These are phyloP conservation scores for Bufo bufo DNA, from an alignment of 2,113 vertebrate species.

Conservation along the genomic window DNA sequence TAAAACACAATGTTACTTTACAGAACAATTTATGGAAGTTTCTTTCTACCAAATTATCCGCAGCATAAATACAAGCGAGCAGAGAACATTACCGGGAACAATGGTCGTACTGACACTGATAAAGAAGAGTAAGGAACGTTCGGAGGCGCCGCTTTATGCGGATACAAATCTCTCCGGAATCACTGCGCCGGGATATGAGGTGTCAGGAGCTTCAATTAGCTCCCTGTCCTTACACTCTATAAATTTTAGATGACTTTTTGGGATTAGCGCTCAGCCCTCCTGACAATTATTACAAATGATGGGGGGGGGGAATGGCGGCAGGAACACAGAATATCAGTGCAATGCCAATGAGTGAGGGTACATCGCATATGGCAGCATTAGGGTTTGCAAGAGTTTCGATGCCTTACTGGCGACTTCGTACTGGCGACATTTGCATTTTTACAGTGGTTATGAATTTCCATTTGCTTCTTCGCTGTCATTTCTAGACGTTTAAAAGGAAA, in stretches of 20 bases:
- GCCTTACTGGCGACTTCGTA: not conserved
- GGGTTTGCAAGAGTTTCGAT: not conserved
- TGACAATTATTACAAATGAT: not conserved
- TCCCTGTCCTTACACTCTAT: constrained; percentile 25
- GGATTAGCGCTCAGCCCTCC: not conserved
- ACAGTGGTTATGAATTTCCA: not conserved
- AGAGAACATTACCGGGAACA: constrained; percentile 39
- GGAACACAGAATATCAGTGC: not conserved
- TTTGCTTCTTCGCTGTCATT: not conserved
- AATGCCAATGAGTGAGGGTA: not conserved
- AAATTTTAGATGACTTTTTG: constrained; percentile 31
- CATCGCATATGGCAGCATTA: not conserved
- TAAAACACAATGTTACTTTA: constrained; percentile 24
- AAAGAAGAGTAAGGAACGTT: not conserved
- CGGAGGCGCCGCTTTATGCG: not conserved
- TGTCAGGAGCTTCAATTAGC: constrained; percentile 18
- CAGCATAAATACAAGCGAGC: constrained; percentile 43
- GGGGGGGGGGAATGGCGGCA: not conserved
- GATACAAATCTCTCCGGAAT: constrained; percentile 31
- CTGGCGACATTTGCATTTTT: not conserved
- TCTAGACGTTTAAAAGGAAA: no score
- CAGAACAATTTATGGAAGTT: constrained; percentile 47
- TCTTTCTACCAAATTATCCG: constrained; percentile 34
- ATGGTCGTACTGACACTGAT: constrained; percentile 14
- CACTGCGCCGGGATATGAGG: not conserved